Conservation (phyloP, 2,888 invertebrate genomes). For the Tenodera sinensis region DNA sequence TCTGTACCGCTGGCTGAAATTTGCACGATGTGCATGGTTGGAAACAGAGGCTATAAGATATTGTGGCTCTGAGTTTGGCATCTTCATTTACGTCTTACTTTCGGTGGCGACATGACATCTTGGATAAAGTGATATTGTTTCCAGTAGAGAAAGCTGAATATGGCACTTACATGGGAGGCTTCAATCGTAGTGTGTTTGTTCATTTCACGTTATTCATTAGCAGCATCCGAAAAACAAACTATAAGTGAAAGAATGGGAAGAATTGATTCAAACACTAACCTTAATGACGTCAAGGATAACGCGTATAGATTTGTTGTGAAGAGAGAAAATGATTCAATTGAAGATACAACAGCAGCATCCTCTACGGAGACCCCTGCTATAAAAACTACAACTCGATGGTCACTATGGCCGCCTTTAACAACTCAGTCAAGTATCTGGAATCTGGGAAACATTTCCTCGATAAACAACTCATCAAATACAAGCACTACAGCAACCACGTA, state of each 20-base stretch:
- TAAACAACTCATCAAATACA: neutral
- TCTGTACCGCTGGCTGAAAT: neutral
- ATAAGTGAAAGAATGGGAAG: neutral
- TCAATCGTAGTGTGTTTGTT: neutral
- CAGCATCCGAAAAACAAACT: neutral
- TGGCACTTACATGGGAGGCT: neutral
- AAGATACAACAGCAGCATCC: neutral
- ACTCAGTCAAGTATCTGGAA: neutral
- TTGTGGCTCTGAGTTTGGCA: neutral
- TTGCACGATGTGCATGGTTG: neutral
- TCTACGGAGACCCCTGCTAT: neutral
- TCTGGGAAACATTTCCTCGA: neutral
- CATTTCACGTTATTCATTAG: neutral
- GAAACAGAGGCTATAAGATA: neutral
- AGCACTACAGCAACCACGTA: neutral
- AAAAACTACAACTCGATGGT: neutral
- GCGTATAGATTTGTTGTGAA: neutral
- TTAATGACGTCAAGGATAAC: neutral
- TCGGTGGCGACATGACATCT: neutral
- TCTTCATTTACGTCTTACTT: neutral
- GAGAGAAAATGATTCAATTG: neutral
- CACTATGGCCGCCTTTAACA: neutral
- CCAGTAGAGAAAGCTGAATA: neutral
- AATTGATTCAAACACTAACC: neutral
- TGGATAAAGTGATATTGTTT: neutral